Evolutionary conservation across 1,140 invertebrate genomes (phyloP).

Genomic region (Drosophila parabipectinata): DNA sequence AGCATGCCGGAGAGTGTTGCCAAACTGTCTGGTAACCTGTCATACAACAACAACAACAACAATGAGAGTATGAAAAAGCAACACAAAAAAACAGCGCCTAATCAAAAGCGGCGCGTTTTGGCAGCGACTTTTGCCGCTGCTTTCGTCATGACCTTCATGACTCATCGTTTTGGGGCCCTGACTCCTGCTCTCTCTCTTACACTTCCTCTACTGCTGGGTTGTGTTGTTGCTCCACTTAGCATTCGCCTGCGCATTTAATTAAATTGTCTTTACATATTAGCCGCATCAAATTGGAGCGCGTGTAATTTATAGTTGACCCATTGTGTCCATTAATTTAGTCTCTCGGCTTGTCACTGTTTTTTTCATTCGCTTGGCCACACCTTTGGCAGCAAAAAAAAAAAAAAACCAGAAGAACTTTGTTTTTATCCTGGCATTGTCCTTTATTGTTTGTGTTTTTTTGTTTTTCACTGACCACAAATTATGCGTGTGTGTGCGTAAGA

Average conservation of each 20-base stretch:
- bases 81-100: conserved; percentile 39
- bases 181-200: conserved; percentile 11
- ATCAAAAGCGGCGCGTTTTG: conserved; percentile 74
- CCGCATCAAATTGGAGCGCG: conserved; percentile 71
- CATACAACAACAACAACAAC: conserved; percentile 49
- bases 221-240: conserved; percentile 41
- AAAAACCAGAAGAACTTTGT: neutral
- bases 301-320: conserved; percentile 76
- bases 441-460: neutral
- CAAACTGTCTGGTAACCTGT: conserved; percentile 78
- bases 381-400: conserved; percentile 10
- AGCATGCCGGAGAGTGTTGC: conserved; percentile 50
- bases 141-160: conserved; percentile 84
- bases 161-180: conserved; percentile 74
- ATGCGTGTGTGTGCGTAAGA: conserved; percentile 8
- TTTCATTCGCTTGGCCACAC: conserved; percentile 33
- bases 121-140: conserved; percentile 72
- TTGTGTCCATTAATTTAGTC: conserved; percentile 73
- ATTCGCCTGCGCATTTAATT: conserved; percentile 73
- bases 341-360: conserved; percentile 21
- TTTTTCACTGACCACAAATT: neutral
- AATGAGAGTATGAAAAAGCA: too few species aligned
- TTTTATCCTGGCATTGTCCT: neutral
- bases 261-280: conserved; percentile 74
- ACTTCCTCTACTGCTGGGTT: neutral